Evolutionary conservation across 2,888 invertebrate species (phyloP).

Genomic region (Cryptophagus acutangulus): DNA sequence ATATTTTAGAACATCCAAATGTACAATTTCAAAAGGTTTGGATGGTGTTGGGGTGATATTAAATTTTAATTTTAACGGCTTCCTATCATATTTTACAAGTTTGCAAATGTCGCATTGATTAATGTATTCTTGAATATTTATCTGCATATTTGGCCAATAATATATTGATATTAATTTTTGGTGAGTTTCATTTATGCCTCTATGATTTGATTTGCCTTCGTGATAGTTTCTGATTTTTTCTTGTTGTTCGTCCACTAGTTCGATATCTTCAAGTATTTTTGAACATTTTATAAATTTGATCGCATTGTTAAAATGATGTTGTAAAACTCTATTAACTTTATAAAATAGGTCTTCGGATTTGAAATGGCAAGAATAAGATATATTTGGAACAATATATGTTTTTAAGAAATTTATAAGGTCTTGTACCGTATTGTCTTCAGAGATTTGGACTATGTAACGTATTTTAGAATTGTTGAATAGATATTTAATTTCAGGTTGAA

Average conservation of each 20-base stretch:
- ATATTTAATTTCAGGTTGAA: neutral
- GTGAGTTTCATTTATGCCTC: constrained; percentile 5
- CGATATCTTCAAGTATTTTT: constrained; percentile 1
- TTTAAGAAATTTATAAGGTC: constrained; percentile 3
- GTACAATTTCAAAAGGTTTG: constrained; percentile 10
- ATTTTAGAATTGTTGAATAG: neutral
- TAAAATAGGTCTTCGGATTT: constrained; percentile 4
- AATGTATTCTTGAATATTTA: constrained; percentile 3
- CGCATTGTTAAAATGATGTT: constrained; percentile 4
- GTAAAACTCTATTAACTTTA: neutral
- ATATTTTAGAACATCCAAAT: neutral
- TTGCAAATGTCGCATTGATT: constrained; percentile 6
- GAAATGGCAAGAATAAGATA: neutral
- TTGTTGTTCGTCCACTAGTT: neutral
- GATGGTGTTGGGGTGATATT: constrained; percentile 8
- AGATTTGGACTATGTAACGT: neutral
- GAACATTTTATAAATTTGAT: constrained; percentile 4
- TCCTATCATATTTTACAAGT: constrained; percentile 2
- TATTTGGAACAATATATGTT: constrained; percentile 1
- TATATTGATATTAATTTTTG: neutral
- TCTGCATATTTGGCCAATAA: constrained; percentile 6
- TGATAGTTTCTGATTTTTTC: neutral
- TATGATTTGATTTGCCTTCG: constrained; percentile 2
- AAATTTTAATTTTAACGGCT: constrained; percentile 7
- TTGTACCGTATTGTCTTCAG: neutral